phyloP scores from a whole-genome alignment of 2,888 invertebrate species.

The Rugalucina vietnamica region DNA sequence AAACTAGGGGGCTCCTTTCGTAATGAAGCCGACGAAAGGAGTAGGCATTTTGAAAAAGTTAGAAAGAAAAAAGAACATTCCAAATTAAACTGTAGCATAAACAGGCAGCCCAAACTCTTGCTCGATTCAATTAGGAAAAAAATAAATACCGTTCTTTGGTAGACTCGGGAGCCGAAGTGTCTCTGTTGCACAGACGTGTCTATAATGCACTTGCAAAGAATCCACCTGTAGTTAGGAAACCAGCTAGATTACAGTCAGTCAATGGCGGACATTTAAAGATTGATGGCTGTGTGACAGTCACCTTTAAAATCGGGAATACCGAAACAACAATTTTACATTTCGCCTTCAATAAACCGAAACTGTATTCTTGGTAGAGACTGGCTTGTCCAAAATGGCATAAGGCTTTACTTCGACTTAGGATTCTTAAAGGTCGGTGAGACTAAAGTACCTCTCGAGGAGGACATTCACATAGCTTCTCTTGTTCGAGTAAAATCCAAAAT shows the following conservation, averaged over 20 bases:
- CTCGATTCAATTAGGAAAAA: too few species aligned
- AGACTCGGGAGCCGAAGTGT: too few species aligned
- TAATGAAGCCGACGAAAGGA: too few species aligned
- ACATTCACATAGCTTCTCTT: too few species aligned
- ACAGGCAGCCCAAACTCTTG: too few species aligned
- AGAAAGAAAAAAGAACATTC: too few species aligned
- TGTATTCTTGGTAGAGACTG: too few species aligned
- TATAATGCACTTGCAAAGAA: not conserved
- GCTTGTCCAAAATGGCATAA: not conserved
- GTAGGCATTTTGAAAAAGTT: too few species aligned
- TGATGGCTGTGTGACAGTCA: not conserved
- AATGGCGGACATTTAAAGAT: not conserved
- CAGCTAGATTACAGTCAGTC: not conserved
- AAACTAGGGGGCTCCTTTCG: too few species aligned
- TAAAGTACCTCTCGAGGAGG: not conserved
- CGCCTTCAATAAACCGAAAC: constrained; percentile 2
- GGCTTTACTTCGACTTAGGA: constrained; percentile 15
- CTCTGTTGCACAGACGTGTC: too few species aligned
- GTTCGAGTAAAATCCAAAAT: not conserved
- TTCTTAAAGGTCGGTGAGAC: not conserved
- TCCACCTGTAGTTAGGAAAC: not conserved
- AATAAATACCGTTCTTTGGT: too few species aligned
- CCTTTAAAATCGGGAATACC: not conserved
- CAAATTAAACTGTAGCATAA: too few species aligned
- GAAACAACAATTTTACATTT: constrained; percentile 6